Percentiles rank a stretch among this genome's conserved stretches.
phyloP scores from a whole-genome alignment of 1,140 invertebrate species.

The Odontomachus brunneus region DNA sequence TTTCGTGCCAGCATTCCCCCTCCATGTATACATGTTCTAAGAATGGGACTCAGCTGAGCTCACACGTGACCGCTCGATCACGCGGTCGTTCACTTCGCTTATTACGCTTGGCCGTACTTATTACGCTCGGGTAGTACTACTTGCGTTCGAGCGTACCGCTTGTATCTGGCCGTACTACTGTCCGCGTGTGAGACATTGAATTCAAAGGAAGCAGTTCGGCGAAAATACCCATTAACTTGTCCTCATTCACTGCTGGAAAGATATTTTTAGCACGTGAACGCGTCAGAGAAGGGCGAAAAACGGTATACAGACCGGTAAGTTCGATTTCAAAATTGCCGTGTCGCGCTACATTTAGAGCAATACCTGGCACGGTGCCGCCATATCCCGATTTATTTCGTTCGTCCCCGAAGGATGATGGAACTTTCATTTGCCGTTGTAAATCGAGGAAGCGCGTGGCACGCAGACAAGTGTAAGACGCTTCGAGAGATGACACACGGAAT shows the following conservation, averaged over 20 bases:
- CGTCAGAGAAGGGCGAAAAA: not conserved
- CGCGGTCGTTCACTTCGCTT: not conserved
- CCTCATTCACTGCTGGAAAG: not conserved
- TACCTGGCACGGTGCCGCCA: conserved; percentile 53
- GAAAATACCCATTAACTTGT: conserved; percentile 34
- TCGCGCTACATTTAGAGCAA: conserved; percentile 15
- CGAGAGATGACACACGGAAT: conserved; percentile 8
- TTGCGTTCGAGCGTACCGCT: not conserved
- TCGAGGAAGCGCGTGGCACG: conserved; percentile 6
- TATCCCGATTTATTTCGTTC: conserved; percentile 44
- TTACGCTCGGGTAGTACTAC: not conserved
- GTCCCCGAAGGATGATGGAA: conserved; percentile 11
- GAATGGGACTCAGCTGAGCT: too few species aligned
- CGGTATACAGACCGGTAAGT: conserved; percentile 2
- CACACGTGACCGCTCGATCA: too few species aligned
- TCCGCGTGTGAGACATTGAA: not conserved
- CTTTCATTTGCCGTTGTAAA: conserved; percentile 15
- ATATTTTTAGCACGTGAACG: not conserved
- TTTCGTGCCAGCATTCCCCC: too few species aligned
- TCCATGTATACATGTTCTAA: too few species aligned
- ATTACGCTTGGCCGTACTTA: not conserved
- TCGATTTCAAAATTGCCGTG: conserved; percentile 13
- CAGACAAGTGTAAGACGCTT: conserved; percentile 9
- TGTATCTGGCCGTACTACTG: not conserved
- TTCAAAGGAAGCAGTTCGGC: conserved; percentile 18